Conservation (phyloP, 2,113 vertebrate species). For the Ornithorhynchus anatinus region DNA sequence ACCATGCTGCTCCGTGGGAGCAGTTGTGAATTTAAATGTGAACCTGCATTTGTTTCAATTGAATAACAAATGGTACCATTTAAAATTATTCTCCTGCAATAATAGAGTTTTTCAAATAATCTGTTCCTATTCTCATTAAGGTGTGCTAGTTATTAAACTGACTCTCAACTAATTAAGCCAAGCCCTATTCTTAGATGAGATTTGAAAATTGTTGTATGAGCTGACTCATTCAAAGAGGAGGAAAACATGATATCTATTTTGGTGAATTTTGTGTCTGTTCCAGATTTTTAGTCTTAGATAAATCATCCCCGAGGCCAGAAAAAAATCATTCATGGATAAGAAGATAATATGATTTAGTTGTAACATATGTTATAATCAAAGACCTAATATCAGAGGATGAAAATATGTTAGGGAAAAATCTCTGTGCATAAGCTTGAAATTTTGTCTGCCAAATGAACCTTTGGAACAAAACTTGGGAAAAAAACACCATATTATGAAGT, state of each 20-base stretch:
- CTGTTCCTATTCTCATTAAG: constrained; percentile 18
- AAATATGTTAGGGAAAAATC: neutral
- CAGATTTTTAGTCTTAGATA: constrained; percentile 24
- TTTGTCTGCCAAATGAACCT: neutral
- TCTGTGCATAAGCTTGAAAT: neutral
- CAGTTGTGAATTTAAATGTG: no score
- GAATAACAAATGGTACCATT: neutral
- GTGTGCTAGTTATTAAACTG: constrained; percentile 35
- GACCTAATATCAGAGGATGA: rapidly evolving
- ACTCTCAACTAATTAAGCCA: constrained; percentile 43
- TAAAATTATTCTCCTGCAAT: neutral
- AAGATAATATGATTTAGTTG: neutral
- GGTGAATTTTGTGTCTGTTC: constrained; percentile 4
- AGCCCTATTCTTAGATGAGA: constrained; percentile 31
- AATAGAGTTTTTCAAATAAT: neutral
- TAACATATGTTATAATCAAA: neutral
- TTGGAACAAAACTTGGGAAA: neutral
- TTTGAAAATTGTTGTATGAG: constrained; percentile 2
- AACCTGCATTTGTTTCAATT: neutral
- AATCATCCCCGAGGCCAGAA: constrained; percentile 14
- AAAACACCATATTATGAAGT: neutral
- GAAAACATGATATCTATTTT: constrained; percentile 29
- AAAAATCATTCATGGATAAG: neutral
- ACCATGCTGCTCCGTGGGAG: no score
- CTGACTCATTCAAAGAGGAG: constrained; percentile 36